Conservation (phyloP, 2,113 vertebrate genomes). For the Choloepus hoffmanni region DNA sequence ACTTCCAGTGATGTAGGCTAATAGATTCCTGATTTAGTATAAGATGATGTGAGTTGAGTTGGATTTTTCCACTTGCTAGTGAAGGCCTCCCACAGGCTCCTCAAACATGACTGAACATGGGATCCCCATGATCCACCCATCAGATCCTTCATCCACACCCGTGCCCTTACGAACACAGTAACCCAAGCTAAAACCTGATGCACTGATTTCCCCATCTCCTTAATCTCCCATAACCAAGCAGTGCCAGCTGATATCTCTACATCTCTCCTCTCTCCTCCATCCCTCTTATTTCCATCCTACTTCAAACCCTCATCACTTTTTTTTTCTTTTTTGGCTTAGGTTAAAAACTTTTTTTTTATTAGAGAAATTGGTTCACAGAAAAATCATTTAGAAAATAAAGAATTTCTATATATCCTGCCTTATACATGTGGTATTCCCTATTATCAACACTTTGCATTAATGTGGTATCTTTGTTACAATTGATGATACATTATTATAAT, state of each 20-base stretch:
- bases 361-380: no score
- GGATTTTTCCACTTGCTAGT: background rate
- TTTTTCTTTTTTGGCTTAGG: background rate
- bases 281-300: background rate
- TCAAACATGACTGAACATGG: background rate
- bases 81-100: background rate
- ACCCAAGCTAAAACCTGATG: no score
- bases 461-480: no score
- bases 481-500: no score
- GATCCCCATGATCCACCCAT: background rate
- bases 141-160: background rate
- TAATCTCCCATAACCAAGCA: background rate
- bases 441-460: no score
- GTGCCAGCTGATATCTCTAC: background rate
- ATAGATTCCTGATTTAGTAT: background rate
- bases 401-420: no score
- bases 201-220: background rate
- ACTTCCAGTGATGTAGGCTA: no score
- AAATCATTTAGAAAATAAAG: no score
- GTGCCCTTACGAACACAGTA: background rate
- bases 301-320: background rate
- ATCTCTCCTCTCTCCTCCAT: background rate
- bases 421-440: no score
- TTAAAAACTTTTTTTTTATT: no score
- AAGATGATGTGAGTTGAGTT: background rate